Evolutionary conservation across 2,113 vertebrate species (phyloP), one percentile per base, ranked within the genome.

Genomic region (Arvicanthis niloticus): DNA sequence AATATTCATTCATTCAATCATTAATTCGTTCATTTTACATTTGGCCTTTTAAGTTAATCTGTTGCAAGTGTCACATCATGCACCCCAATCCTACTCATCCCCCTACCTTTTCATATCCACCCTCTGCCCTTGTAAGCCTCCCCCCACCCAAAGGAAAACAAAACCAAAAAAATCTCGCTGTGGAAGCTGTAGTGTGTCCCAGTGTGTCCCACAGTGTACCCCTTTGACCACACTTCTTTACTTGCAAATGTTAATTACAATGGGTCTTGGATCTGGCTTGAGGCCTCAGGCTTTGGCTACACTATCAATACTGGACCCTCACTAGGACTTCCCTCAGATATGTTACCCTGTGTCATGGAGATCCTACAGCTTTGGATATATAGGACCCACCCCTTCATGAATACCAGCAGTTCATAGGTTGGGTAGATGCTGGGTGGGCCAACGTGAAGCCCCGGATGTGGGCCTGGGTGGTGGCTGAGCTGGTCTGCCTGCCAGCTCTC

Each of bases 1-100:
- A 97, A 97, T 97, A 96, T 96, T 42, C 10, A 3, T 40, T 40
- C 7, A 40, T 96, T 72, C 37, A n/a, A n/a, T n/a, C n/a, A n/a
- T n/a, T n/a, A n/a, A 21, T 40, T 42, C 19, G 21, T 72, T 72
- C n/a, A 40, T 22, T 73, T 73, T 40, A 24, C 4, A 40, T 73
- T 73, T 73, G 17, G 21, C 72, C 42, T 73, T n/a, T 72, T 40
- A n/a, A 72, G 2, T 73, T 73, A n/a, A 73, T 73, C n/a, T 7
- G 19, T 24, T 73, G 19, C 42, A 21, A 42, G 22, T 73, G 40
- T 24, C n/a, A 22, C 72, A 42, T 73, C n/a, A 42, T 42, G 72
- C 22, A 24, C n/a, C 8, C n/a, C 9, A 73, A 40, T 22, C 19
- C n/a, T 37, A 40, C n/a, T 40, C 21, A 42, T 73, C 21, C 3